Evolutionary conservation across 2,113 vertebrate species (phyloP).

Genomic region (Pteronura brasiliensis): DNA sequence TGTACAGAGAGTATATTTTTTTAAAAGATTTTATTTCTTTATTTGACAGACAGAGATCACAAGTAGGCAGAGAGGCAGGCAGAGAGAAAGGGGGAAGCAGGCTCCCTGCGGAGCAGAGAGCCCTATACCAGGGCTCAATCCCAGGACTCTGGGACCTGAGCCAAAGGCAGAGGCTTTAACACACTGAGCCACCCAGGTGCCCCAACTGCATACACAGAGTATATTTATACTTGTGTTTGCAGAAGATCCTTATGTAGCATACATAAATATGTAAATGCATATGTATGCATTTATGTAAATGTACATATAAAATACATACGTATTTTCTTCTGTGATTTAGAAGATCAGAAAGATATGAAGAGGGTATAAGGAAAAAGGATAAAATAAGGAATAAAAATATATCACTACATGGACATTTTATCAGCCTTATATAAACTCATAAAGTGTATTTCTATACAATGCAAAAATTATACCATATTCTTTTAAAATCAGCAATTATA

Average conservation of each 20-base stretch:
- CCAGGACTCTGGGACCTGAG: too few species aligned
- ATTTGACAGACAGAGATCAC: too few species aligned
- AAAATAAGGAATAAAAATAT: not conserved
- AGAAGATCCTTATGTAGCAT: not conserved
- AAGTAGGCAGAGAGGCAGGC: too few species aligned
- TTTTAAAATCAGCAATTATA: not conserved
- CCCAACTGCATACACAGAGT: not conserved
- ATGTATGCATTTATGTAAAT: not conserved
- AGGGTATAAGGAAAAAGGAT: not conserved
- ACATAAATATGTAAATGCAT: not conserved
- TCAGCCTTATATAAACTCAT: not conserved
- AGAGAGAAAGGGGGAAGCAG: too few species aligned
- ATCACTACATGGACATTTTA: not conserved
- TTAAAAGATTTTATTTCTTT: too few species aligned
- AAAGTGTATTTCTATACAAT: not conserved
- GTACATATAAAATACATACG: not conserved
- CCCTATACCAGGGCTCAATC: too few species aligned
- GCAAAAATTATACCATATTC: not conserved
- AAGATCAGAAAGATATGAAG: not conserved
- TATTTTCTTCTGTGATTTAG: not conserved
- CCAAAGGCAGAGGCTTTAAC: too few species aligned
- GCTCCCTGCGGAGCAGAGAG: too few species aligned
- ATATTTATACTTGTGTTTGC: not conserved
- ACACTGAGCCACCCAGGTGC: too few species aligned
- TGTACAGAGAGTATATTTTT: not conserved